Conservation (phyloP, 2,113 vertebrate species). For the Pollachius pollachius region DNA sequence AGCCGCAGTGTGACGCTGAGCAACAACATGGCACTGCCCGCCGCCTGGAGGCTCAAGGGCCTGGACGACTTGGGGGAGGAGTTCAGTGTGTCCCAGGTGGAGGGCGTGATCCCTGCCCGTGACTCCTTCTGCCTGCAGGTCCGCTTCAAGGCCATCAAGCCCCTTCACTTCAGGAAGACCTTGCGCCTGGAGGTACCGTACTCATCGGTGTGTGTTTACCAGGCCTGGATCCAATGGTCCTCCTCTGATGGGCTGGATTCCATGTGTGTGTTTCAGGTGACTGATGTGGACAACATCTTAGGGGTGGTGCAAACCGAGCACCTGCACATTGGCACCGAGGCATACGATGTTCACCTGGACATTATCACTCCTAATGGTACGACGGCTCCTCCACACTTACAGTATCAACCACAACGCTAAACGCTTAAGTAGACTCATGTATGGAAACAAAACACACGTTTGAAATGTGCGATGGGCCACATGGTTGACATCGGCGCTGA, state of each 20-base stretch:
- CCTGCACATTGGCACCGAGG: slow-evolving; percentile 80
- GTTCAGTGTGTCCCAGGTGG: slow-evolving; percentile 70
- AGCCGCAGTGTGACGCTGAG: slow-evolving; percentile 67
- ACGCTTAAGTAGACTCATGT: too few relatives aligned
- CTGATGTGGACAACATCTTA: slow-evolving; percentile 81
- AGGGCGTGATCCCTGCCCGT: slow-evolving; percentile 69
- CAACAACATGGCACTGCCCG: slow-evolving; percentile 75
- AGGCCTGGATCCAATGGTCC: neutral
- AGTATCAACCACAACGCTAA: too few relatives aligned
- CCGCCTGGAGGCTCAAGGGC: slow-evolving; percentile 81
- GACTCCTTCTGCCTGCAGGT: slow-evolving; percentile 66
- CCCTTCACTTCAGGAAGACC: slow-evolving; percentile 72
- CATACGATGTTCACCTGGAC: slow-evolving; percentile 81
- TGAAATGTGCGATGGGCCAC: too few relatives aligned
- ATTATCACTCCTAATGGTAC: slow-evolving; percentile 84
- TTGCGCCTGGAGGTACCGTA: slow-evolving; percentile 83
- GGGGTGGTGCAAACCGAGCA: slow-evolving; percentile 84
- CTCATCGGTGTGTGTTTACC: neutral
- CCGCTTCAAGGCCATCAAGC: slow-evolving; percentile 75
- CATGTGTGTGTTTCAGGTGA: slow-evolving; percentile 71
- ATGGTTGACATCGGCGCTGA: too few relatives aligned
- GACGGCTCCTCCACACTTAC: too few relatives aligned
- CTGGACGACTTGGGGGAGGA: slow-evolving; percentile 81
- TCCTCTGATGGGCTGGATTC: neutral
- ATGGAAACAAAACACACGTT: too few relatives aligned